phyloP scores from a whole-genome alignment of 2,888 invertebrate species.

The Volucella bombylans region DNA sequence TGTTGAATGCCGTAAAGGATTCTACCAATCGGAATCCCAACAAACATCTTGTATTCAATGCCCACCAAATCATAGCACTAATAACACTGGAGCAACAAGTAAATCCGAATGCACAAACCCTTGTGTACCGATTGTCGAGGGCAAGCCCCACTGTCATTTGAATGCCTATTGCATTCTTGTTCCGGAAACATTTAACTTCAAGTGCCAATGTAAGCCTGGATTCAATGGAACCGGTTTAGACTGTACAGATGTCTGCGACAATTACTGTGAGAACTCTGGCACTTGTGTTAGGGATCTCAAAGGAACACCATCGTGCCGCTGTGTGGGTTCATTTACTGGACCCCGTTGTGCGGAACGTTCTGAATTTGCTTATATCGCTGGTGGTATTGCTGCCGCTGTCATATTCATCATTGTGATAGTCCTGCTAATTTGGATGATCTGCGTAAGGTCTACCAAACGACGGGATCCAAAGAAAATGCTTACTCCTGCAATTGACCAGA shows the following conservation, averaged over 20 bases:
- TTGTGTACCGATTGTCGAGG: constrained; percentile 89
- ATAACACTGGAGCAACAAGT: constrained; percentile 89
- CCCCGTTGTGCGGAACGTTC: constrained; percentile 94
- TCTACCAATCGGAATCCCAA: constrained; percentile 94
- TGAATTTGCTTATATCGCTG: constrained; percentile 97
- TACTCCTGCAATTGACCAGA: constrained; percentile 94
- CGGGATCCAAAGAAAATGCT: constrained; percentile 96
- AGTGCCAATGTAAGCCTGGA: constrained; percentile 96
- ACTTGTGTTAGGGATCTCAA: constrained; percentile 91
- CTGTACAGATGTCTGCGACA: constrained; percentile 91
- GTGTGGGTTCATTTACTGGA: constrained; percentile 95
- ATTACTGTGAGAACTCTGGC: constrained; percentile 95
- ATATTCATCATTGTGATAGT: constrained; percentile 96
- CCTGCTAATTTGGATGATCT: constrained; percentile 98
- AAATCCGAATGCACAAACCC: constrained; percentile 94
- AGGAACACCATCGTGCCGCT: constrained; percentile 93
- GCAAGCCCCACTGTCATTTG: constrained; percentile 92
- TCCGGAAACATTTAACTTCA: constrained; percentile 91
- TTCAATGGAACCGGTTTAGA: constrained; percentile 93
- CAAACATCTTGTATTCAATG: constrained; percentile 93
- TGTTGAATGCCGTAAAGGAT: constrained; percentile 93
- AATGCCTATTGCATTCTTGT: constrained; percentile 94
- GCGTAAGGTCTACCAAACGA: constrained; percentile 93
- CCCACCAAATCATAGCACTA: constrained; percentile 95
- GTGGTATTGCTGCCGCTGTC: constrained; percentile 96